phyloP scores from a whole-genome alignment of 1,140 invertebrate genomes.

The Plutomurus gul region DNA sequence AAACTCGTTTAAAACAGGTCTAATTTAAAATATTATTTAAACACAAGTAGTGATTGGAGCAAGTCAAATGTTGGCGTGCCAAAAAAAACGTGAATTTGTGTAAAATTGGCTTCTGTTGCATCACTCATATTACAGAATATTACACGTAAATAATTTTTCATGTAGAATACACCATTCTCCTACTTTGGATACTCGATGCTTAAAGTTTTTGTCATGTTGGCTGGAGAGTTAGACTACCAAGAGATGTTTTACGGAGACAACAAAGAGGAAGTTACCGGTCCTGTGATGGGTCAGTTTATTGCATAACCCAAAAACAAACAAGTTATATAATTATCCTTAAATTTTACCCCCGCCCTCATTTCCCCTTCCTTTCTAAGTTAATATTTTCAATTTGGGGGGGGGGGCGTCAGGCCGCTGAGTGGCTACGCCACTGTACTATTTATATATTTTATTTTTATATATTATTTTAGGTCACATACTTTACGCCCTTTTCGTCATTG shows the following conservation, averaged over 20 bases:
- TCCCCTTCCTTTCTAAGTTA: constrained; percentile 13
- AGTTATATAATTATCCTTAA: constrained; percentile 30
- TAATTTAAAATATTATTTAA: no score
- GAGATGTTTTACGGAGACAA: constrained; percentile 37
- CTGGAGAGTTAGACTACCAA: constrained; percentile 41
- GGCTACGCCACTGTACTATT: no score
- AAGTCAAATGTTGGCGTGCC: no score
- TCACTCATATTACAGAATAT: not conserved
- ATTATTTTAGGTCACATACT: constrained; percentile 75
- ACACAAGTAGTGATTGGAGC: no score
- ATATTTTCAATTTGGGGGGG: no score
- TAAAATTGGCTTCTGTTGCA: no score
- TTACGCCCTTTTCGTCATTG: constrained; percentile 74
- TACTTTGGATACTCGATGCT: constrained; percentile 39
- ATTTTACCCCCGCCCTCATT: constrained; percentile 18
- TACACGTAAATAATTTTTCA: not conserved
- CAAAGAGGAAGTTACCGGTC: not conserved
- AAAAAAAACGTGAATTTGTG: no score
- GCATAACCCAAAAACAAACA: not conserved
- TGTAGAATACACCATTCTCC: constrained; percentile 37
- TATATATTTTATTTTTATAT: no score
- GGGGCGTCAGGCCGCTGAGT: no score
- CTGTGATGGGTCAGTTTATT: constrained; percentile 33
- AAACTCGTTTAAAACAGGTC: no score
- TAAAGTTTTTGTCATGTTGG: constrained; percentile 46